Base-by-base conservation (phyloP, 2,888 invertebrate genomes). In the Heteropelma amictum region DNA sequence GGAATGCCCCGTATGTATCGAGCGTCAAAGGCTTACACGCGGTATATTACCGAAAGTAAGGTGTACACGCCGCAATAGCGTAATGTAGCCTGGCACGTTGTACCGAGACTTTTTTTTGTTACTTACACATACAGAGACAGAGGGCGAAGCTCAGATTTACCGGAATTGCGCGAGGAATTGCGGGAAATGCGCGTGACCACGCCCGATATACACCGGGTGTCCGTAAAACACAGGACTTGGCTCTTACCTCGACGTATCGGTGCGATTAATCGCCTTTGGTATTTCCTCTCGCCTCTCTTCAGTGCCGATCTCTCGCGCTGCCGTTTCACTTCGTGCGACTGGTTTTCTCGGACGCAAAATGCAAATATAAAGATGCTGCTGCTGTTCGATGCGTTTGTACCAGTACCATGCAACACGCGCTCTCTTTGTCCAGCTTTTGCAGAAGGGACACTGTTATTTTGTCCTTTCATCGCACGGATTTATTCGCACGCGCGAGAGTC, bases 171-270 rank as follows among this genome's bases (percentile, higher is more conserved):
- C 47, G 73, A 78, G 77, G n/a, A n/a, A n/a, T n/a, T n/a, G n/a
- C 71, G 77, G 75, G 74, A 79, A 79, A 79, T 69, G 78, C 76
- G 78, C 78, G 78, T 77, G 79, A 79, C 79, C 79, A 79, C 79
- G 78, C 79, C 79, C 79, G 78, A 76, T 79, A 75, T 78, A 79
- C n/a, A n/a, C 74, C 63, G 78, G 76, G 78, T 79, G 78, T 77
- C 76, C 78, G 64, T 54, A 76, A 73, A 78, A 77, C 65, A 73
- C 70, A 51, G 74, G 77, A 78, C 78, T n/a, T n/a, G n/a, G n/a
- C n/a, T 79, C 76, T 78, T 79, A 78, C 78, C 79, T 79, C 79
- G 78, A 78, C 78, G 74, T 79, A 79, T 79, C 79, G 70, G 72
- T 74, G 74, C 76, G 73, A 76, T 79, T 77, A 77, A 79, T 79